Evolutionary conservation across 2,113 vertebrate species (phyloP), one percentile per base, ranked within the genome.

Genomic region (western clawed frog (Xenopus tropicalis)): DNA sequence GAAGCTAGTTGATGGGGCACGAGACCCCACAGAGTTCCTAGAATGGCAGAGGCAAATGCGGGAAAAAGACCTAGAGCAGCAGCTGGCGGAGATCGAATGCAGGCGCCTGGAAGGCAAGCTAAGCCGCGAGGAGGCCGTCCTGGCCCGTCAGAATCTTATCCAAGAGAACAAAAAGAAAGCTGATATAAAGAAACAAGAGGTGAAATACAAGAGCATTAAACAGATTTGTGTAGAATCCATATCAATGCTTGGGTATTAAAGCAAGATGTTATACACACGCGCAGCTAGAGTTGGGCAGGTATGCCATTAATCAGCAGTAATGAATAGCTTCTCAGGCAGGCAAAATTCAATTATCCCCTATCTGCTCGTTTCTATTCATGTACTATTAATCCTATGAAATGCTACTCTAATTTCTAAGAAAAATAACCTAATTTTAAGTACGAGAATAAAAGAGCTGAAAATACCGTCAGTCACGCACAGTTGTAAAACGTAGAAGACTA

Each of bases 1-100:
- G 44, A 78, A 67, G 57, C 83, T 93, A 4, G 75, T 90, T 0
- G 86, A 79, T n/a, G 96, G 94, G 0, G 86, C 83, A 0, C 71
- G 78, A 1, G 95, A 97, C 66, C 84, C 89, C 10, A 92, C 92
- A 0, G 85, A 90, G 64, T 97, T 94, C 84, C 84, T 94, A 0
- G 86, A 91, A 83, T 94, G 93, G 93, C 94, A 96, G 83, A 89
- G 82, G 79, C 90, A 92, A 80, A 93, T 93, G 91, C 87, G 78
- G 37, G 85, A 86, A 16, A 90, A 83, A 84, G 94, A 94, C 79
- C 22, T 84, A 71, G 89, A 90, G 79, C 89, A 94, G 62, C 82
- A 91, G 81, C 78, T 90, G 79, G 86, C 83, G 4, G 86, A 80
- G 17, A 79, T 74, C 29, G 91, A 91, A 66, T 89, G 83, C 58